Evolutionary conservation across 2,797 vertebrate species (phyloP), one percentile per base, ranked within the genome.

Genomic region (Mastacembelus armatus): DNA sequence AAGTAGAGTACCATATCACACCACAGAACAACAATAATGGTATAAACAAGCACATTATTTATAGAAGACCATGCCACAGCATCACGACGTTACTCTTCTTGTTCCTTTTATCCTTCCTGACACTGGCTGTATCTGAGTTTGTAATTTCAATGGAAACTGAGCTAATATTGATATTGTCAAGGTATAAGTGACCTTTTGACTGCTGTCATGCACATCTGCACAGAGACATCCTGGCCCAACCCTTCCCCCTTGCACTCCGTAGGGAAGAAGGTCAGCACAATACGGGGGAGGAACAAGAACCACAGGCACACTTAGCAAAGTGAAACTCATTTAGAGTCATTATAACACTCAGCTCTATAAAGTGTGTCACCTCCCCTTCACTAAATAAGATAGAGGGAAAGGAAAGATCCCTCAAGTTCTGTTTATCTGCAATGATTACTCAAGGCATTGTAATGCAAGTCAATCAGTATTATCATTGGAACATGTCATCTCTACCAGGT

Each of bases 261-360:
- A 1, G 38, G 49, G 54, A 68, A 35, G 68, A 62, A 63, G 47
- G 29, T 67, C 58, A 55, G 54, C 35, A 27, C 30, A 71, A 49
- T 47, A 74, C 75, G 21, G 32, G 49, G 52, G 54, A 78, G 51
- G 72, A 66, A 40, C 0, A 1, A 49, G 42, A 74, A 66, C 77
- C 79, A 75, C 86, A 72, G 64, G 51, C 65, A 79, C 68, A 77
- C 71, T 81, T 84, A n/a, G n/a, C n/a, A n/a, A n/a, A n/a, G n/a
- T n/a, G n/a, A n/a, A n/a, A n/a, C n/a, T n/a, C n/a, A n/a, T n/a
- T n/a, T 12, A 29, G 56, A 65, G 62, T 65, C 14, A 64, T 79
- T 76, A 39, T 42, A 69, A 63, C 78, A 57, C 59, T 57, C 44
- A 43, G 39, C 26, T 38, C 10, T 43, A n/a, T 36, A 19, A 48